phyloP scores from a whole-genome alignment of 2,888 invertebrate species.

The Scaptomyza parva region DNA sequence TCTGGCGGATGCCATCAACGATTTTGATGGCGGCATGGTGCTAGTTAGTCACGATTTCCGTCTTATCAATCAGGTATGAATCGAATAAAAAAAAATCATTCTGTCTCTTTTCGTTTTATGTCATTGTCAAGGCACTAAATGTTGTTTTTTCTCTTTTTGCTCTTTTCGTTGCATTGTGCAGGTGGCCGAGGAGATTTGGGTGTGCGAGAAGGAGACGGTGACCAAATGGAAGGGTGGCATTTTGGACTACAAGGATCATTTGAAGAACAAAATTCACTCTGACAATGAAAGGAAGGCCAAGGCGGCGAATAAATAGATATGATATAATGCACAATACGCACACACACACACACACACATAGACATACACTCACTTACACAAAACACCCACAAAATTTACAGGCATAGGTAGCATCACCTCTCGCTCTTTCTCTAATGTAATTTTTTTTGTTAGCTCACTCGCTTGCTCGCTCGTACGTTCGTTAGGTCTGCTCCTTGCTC shows the following conservation, averaged over 20 bases:
- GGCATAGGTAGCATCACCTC: conserved; percentile 21
- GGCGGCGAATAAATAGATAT: conserved; percentile 62
- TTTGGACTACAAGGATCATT: conserved; percentile 96
- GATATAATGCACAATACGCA: conserved; percentile 9
- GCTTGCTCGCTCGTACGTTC: not conserved
- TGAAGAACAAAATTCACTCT: conserved; percentile 94
- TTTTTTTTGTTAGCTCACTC: not conserved
- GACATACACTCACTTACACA: conserved; percentile 6
- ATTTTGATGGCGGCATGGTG: conserved; percentile 99
- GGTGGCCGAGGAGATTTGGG: conserved; percentile 99
- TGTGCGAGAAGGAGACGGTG: conserved; percentile 97
- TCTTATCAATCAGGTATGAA: conserved; percentile 96
- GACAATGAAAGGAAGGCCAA: conserved; percentile 81
- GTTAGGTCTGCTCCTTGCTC: not conserved
- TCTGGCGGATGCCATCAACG: conserved; percentile 98
- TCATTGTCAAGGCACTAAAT: not conserved
- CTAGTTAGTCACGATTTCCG: conserved; percentile 99
- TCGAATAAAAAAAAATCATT: no score
- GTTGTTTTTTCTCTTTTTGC: not conserved
- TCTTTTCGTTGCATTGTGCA: conserved; percentile 85
- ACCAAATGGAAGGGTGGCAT: conserved; percentile 99
- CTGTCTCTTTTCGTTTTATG: not conserved
- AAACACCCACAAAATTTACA: conserved; percentile 25
- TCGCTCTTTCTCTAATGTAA: not conserved
- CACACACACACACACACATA: conserved; percentile 11